Conservation (phyloP, 92 coral and sea anemone genomes). For the Epizoanthus illoricatus region DNA sequence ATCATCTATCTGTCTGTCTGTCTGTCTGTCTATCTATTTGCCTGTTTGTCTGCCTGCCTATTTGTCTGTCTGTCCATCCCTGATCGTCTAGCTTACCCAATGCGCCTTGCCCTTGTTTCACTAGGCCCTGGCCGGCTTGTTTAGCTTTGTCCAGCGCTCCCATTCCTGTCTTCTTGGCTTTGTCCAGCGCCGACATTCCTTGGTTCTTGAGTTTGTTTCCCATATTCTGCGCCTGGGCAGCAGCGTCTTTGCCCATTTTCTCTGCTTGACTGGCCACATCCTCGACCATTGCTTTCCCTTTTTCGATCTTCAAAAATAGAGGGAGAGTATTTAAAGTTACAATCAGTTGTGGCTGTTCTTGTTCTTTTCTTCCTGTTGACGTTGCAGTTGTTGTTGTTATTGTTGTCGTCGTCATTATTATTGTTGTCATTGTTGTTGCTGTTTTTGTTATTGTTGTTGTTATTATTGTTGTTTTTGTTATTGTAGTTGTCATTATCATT, state of each 20-base stretch:
- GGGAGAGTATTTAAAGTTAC: background rate
- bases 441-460: too few species aligned
- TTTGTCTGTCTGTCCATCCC: background rate
- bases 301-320: constrained; percentile 52
- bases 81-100: constrained; percentile 51
- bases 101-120: constrained; percentile 58
- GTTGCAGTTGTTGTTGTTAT: too few species aligned
- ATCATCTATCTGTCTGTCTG: too few species aligned
- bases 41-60: background rate
- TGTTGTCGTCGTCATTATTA: too few species aligned
- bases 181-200: constrained; percentile 75
- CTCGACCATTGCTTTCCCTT: constrained; percentile 69
- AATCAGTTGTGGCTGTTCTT: background rate
- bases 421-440: too few species aligned
- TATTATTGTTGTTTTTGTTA: too few species aligned
- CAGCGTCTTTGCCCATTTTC: constrained; percentile 63
- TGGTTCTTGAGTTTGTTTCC: constrained; percentile 67
- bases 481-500: too few species aligned
- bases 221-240: constrained; percentile 68
- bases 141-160: constrained; percentile 71
- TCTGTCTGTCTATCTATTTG: too few species aligned
- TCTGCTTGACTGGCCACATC: constrained; percentile 69
- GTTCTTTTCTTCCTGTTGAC: background rate
- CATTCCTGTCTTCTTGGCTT: constrained; percentile 78
- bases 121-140: constrained; percentile 79